Conservation (phyloP, 1,140 invertebrate species). For the Acromyrmex charruanus region DNA sequence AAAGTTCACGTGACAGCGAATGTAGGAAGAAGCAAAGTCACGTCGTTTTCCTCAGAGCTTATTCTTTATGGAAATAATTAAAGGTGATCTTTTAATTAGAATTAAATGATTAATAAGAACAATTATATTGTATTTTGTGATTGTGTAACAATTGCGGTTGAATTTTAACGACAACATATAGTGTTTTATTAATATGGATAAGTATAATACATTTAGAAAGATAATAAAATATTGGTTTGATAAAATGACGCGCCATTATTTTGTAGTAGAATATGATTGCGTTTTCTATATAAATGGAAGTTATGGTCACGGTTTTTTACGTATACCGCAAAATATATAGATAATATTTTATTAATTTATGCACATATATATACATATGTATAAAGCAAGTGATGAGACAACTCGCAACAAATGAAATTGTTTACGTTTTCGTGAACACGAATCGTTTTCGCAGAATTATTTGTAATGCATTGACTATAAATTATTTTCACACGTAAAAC, state of each 20-base stretch:
- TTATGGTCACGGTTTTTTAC: neutral
- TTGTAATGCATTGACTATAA: conserved; percentile 29
- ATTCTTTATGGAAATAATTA: conserved; percentile 15
- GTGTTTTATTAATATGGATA: neutral
- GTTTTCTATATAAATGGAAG: neutral
- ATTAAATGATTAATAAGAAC: conserved; percentile 4
- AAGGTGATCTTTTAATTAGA: conserved; percentile 15
- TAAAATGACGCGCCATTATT: conserved; percentile 8
- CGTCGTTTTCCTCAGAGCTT: neutral
- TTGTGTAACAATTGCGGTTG: neutral
- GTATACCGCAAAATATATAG: neutral
- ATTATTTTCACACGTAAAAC: conserved; percentile 55
- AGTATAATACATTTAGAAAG: neutral
- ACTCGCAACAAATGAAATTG: conserved; percentile 27
- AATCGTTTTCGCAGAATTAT: conserved; percentile 44
- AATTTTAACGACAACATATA: too few species aligned
- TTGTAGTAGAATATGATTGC: neutral
- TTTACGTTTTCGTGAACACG: conserved; percentile 29
- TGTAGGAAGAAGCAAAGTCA: neutral
- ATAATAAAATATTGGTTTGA: neutral
- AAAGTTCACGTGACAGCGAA: conserved; percentile 42
- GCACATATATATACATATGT: conserved; percentile 19
- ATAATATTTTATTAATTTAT: conserved; percentile 51
- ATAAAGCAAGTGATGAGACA: conserved; percentile 40
- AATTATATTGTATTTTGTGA: conserved; percentile 2